A percentile compares a stretch with the other conserved stretches of the same genome.
Conservation (phyloP, 2,797 vertebrate species). For the Argentina silus region DNA sequence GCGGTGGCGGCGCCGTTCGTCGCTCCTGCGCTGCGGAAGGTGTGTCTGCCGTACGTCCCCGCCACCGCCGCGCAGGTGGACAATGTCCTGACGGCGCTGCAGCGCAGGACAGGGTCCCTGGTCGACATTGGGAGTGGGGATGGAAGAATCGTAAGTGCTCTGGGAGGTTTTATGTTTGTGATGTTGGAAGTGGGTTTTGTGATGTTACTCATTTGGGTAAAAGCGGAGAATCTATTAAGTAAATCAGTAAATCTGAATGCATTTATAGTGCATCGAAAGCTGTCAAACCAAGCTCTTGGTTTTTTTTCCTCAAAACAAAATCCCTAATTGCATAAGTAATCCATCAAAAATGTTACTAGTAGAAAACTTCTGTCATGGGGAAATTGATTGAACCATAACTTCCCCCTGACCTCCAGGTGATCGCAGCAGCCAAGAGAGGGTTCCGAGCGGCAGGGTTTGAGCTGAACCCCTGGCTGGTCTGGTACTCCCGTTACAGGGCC, state of each 20-base stretch:
- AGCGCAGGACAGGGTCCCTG: constrained; percentile 77
- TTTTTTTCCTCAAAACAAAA: too few species aligned
- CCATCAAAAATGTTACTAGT: too few species aligned
- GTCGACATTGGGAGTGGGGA: constrained; percentile 96
- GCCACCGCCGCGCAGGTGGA: constrained; percentile 87
- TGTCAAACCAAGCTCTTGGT: too few species aligned
- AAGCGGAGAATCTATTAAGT: too few species aligned
- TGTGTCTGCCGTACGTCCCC: constrained; percentile 96
- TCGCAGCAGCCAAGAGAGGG: constrained; percentile 91
- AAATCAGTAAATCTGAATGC: too few species aligned
- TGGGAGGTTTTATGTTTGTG: background rate
- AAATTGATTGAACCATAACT: too few species aligned
- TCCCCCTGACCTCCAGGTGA: too few species aligned
- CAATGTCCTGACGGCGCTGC: constrained; percentile 84
- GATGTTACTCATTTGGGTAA: background rate
- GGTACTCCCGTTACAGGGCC: constrained; percentile 90
- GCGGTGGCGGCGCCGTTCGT: constrained; percentile 86
- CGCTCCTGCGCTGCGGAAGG: constrained; percentile 84
- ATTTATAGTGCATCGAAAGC: too few species aligned
- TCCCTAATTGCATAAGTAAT: too few species aligned
- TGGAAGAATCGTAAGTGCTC: constrained; percentile 90
- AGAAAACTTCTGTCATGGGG: too few species aligned
- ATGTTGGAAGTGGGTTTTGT: background rate
- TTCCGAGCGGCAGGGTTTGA: constrained; percentile 91
- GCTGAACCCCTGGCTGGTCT: constrained; percentile 96